phyloP scores from a whole-genome alignment of 2,113 vertebrate genomes.

The Tragelaphus imberbis region DNA sequence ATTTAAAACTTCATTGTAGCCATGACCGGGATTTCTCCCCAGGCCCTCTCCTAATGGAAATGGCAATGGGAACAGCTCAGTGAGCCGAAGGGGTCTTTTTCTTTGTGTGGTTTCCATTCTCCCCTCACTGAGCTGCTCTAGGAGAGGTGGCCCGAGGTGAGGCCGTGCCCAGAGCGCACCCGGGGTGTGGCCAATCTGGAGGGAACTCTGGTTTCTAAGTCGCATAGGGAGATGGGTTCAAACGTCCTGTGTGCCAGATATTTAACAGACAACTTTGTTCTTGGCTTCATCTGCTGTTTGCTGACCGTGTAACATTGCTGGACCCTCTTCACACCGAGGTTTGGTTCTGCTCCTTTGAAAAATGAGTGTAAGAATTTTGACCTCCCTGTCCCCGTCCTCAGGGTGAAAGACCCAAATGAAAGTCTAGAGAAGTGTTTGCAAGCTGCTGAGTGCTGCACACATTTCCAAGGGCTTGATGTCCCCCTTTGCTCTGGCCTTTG shows the following conservation, averaged over 20 bases:
- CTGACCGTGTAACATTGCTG: accelerated
- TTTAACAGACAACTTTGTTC: not conserved
- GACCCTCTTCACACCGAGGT: not conserved
- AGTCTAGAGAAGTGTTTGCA: not conserved
- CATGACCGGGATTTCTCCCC: not conserved
- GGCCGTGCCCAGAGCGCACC: not conserved
- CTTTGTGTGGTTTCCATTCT: not conserved
- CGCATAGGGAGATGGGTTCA: not conserved
- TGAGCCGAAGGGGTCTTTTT: not conserved
- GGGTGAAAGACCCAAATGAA: not conserved
- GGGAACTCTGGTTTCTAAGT: not conserved
- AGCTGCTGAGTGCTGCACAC: not conserved
- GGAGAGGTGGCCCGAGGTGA: not conserved
- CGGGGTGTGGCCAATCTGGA: too few species aligned
- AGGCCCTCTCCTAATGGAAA: not conserved
- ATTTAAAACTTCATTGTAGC: not conserved
- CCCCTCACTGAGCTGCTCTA: accelerated
- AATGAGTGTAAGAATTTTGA: not conserved
- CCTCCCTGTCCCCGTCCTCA: not conserved
- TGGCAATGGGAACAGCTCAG: not conserved
- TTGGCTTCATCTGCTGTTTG: accelerated
- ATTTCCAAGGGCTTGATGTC: accelerated
- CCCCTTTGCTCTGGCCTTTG: not conserved
- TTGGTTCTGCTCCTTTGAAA: not conserved
- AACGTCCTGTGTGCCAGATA: accelerated